phyloP scores from a whole-genome alignment of 1,140 invertebrate genomes.

The Lordiphosa mommai region DNA sequence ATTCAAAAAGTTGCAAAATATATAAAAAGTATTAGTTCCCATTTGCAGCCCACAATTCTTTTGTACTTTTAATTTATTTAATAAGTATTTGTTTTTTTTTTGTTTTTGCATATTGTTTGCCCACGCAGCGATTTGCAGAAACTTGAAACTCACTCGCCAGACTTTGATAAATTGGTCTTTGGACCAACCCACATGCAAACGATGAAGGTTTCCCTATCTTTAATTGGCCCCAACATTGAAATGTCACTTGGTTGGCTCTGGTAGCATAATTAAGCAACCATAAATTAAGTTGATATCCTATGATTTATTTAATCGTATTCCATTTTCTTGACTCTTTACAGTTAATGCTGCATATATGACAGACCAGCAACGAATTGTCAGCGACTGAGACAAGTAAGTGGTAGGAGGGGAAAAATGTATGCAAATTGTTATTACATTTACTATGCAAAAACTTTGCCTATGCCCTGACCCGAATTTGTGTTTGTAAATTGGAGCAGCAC shows the following conservation, averaged over 20 bases:
- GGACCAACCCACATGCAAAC: slow-evolving; percentile 37
- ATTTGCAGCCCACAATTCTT: too few species aligned
- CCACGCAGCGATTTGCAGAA: too few species aligned
- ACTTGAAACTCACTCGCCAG: too few species aligned
- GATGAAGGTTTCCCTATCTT: slow-evolving; percentile 18
- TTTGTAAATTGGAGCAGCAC: slow-evolving; percentile 32
- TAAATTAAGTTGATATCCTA: slow-evolving; percentile 23
- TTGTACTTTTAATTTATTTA: too few species aligned
- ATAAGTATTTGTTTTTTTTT: too few species aligned
- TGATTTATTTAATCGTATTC: slow-evolving; percentile 25
- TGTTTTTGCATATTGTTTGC: too few species aligned
- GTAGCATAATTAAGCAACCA: slow-evolving; percentile 28
- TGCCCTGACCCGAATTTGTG: slow-evolving; percentile 25
- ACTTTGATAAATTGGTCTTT: slow-evolving; percentile 45
- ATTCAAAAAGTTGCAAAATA: too few species aligned
- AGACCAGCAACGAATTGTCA: slow-evolving; percentile 48
- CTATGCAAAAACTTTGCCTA: slow-evolving; percentile 32
- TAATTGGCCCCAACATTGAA: slow-evolving; percentile 64
- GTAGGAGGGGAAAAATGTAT: slow-evolving; percentile 36
- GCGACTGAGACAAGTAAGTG: slow-evolving; percentile 63
- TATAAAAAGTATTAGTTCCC: too few species aligned
- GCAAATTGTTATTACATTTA: slow-evolving; percentile 46
- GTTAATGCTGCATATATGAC: slow-evolving; percentile 70
- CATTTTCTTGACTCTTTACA: slow-evolving; percentile 33
- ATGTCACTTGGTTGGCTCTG: slow-evolving; percentile 29